phyloP scores from a whole-genome alignment of 2,113 vertebrate species.

The Paralichthys olivaceus region DNA sequence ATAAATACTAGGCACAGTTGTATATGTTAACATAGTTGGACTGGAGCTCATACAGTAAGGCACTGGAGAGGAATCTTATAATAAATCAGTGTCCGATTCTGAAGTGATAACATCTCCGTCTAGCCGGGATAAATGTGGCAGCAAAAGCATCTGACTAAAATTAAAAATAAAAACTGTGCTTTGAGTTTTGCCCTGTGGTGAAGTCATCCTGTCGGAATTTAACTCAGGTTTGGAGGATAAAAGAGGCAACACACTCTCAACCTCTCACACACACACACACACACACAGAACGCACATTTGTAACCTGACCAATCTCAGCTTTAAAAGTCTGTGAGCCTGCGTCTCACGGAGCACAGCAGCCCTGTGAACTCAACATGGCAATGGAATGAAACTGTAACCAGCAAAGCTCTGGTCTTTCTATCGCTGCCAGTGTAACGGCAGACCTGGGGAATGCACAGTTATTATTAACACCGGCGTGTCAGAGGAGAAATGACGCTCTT shows the following conservation, averaged over 20 bases:
- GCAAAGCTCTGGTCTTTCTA: slow-evolving; percentile 39
- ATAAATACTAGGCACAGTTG: neutral
- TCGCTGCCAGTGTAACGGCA: slow-evolving; percentile 60
- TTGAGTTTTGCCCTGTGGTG: slow-evolving; percentile 9
- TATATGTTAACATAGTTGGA: slow-evolving; percentile 2
- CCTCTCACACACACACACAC: neutral
- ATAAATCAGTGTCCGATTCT: slow-evolving; percentile 20
- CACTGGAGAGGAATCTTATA: neutral
- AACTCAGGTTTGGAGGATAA: slow-evolving; percentile 20
- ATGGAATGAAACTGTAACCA: slow-evolving; percentile 59
- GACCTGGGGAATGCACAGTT: slow-evolving; percentile 65
- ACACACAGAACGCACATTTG: slow-evolving; percentile 20
- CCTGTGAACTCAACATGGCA: slow-evolving; percentile 49
- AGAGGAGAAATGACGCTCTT: slow-evolving; percentile 37
- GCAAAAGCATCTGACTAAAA: slow-evolving; percentile 22
- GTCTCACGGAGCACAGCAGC: neutral
- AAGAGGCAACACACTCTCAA: slow-evolving; percentile 6
- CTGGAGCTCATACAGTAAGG: neutral
- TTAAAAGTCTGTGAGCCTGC: slow-evolving; percentile 23
- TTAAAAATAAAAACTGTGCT: slow-evolving; percentile 21
- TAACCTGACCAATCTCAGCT: slow-evolving; percentile 45
- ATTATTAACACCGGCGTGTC: slow-evolving; percentile 67
- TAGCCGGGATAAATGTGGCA: slow-evolving; percentile 24
- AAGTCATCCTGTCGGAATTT: slow-evolving; percentile 34
- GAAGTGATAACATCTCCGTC: slow-evolving; percentile 17